These are phyloP conservation scores for Callocephalon fimbriatum DNA, from an alignment of 2,113 vertebrate genomes.

Conservation along the genomic window DNA sequence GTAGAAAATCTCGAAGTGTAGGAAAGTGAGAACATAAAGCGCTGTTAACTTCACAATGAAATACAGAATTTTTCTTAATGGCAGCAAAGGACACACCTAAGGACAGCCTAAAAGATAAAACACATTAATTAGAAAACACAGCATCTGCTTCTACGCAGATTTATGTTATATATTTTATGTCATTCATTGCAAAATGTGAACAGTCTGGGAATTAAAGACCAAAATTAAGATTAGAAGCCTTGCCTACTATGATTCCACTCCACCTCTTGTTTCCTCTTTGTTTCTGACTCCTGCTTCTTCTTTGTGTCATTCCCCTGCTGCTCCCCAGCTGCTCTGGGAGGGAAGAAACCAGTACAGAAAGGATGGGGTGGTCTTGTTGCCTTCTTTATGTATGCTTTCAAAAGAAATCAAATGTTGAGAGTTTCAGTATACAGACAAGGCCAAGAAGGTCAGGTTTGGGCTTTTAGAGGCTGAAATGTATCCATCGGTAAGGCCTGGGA, in stretches of 20 bases:
- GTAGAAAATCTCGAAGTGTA: not conserved
- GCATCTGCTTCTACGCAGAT: not conserved
- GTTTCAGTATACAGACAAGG: not conserved
- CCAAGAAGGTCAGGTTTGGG: not conserved
- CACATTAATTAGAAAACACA: not conserved
- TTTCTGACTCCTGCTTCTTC: not conserved
- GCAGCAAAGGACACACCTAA: not conserved
- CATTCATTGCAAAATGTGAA: not conserved
- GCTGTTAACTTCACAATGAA: not conserved
- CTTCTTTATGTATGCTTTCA: not conserved
- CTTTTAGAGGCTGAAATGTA: not conserved
- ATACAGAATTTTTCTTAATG: fast-evolving
- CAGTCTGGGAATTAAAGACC: not conserved
- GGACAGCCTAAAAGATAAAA: not conserved
- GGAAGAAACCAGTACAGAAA: not conserved
- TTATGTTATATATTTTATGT: fast-evolving
- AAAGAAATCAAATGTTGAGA: not conserved
- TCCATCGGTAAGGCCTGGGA: not conserved
- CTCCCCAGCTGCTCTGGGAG: not conserved
- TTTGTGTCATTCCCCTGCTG: not conserved
- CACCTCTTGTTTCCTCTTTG: not conserved
- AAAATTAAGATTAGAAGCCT: not conserved
- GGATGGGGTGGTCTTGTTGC: not conserved
- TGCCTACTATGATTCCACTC: not conserved
- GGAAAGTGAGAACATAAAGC: not conserved